Conservation (phyloP, 2,797 vertebrate genomes). For the Bovichtus variegatus region DNA sequence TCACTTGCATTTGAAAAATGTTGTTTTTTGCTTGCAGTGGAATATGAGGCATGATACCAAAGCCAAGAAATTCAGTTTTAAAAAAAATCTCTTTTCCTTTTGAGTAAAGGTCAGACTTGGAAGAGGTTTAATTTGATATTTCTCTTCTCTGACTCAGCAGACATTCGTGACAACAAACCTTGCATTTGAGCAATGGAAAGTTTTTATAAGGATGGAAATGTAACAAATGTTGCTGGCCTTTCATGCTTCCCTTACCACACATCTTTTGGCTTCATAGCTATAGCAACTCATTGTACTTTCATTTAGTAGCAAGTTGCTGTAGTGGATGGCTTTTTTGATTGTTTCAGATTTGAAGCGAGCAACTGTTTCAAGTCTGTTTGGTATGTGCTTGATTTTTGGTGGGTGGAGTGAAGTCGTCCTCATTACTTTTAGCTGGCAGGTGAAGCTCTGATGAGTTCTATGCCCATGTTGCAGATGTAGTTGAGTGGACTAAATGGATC, state of each 20-base stretch:
- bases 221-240: slow-evolving; percentile 40
- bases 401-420: not conserved
- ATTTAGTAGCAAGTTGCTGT: not conserved
- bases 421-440: not conserved
- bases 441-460: not conserved
- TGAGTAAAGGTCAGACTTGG: slow-evolving; percentile 54
- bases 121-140: slow-evolving; percentile 51
- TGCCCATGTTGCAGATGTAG: not conserved
- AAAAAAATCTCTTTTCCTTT: slow-evolving; percentile 20
- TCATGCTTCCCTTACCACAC: slow-evolving; percentile 21
- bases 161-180: slow-evolving; percentile 36
- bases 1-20: slow-evolving; percentile 23
- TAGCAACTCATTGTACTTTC: not conserved
- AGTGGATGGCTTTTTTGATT: not conserved
- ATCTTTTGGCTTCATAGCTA: slow-evolving; percentile 10
- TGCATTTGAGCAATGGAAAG: slow-evolving; percentile 19
- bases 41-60: not conserved
- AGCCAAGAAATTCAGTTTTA: slow-evolving; percentile 41
- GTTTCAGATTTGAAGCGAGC: slow-evolving; percentile 20
- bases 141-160: slow-evolving; percentile 16
- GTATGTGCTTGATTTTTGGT: not conserved
- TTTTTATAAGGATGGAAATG: slow-evolving; percentile 31
- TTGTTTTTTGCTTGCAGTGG: not conserved
- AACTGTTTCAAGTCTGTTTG: not conserved
- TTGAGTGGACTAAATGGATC: not conserved